Conservation (phyloP, 2,888 invertebrate genomes). For the Eupeodes luniger region DNA sequence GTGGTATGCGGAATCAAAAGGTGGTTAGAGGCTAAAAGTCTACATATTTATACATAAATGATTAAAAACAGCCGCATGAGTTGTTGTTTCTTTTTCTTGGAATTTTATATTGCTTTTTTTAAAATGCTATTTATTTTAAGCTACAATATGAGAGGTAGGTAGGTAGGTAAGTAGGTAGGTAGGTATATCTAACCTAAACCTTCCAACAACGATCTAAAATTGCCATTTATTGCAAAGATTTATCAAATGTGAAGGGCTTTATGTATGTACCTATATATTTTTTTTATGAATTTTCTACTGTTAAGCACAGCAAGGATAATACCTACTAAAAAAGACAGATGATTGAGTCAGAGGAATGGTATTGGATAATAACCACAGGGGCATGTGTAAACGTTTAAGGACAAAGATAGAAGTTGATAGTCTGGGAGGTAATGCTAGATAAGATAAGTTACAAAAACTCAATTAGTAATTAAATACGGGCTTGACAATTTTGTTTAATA, state of each 20-base stretch:
- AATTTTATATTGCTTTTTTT: conserved; percentile 59
- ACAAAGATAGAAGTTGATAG: conserved; percentile 53
- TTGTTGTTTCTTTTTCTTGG: conserved; percentile 32
- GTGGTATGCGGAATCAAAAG: conserved; percentile 10
- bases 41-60: conserved; percentile 34
- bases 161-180: too few species aligned
- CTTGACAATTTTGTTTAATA: too few species aligned
- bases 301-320: conserved; percentile 1
- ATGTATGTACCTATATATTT: conserved; percentile 8
- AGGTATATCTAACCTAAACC: not conserved
- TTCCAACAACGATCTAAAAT: not conserved
- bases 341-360: conserved; percentile 1
- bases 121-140: conserved; percentile 5
- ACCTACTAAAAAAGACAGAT: not conserved
- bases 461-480: too few species aligned
- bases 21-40: conserved; percentile 66
- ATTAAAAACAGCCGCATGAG: conserved; percentile 56
- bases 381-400: conserved; percentile 61
- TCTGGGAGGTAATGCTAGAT: not conserved
- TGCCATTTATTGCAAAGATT: conserved; percentile 76
- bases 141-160: conserved; percentile 10
- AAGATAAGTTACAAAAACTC: not conserved
- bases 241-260: conserved; percentile 56
- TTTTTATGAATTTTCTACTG: conserved; percentile 49
- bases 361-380: conserved; percentile 60